A percentile compares a stretch with the other conserved stretches of the same genome.
These are phyloP conservation scores for Poecilobothrus nobilitatus DNA, from an alignment of 2,888 invertebrate genomes.

Conservation along the genomic window DNA sequence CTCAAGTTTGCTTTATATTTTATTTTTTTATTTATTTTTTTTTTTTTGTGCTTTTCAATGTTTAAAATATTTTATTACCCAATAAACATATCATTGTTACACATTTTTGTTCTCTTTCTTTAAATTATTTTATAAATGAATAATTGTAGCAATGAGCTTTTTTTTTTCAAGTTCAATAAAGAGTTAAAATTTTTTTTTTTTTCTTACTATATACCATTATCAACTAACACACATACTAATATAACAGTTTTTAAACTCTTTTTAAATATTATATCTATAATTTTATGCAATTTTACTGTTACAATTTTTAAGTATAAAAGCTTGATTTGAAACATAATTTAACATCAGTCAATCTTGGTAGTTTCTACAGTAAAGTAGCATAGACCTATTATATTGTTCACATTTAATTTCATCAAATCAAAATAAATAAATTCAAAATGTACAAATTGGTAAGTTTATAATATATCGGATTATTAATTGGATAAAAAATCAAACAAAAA, in stretches of 20 bases:
- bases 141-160: neutral
- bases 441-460: neutral
- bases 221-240: too few species aligned
- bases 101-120: neutral
- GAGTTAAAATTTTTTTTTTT: neutral
- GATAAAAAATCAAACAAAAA: neutral
- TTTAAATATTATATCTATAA: neutral
- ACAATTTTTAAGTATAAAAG: neutral
- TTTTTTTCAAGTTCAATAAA: neutral
- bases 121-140: neutral
- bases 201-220: too few species aligned
- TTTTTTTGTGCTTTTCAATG: neutral
- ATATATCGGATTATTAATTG: neutral
- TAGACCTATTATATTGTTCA: constrained; percentile 2
- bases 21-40: neutral
- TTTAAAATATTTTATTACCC: constrained; percentile 3
- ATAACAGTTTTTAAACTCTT: too few species aligned
- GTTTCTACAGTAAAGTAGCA: neutral
- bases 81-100: constrained; percentile 6
- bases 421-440: neutral
- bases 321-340: neutral
- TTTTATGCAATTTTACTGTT: neutral
- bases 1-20: neutral
- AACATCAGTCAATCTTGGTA: constrained; percentile 3
- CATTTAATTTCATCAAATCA: neutral